Base-by-base conservation (phyloP, 2,113 vertebrate genomes). In the Platysteira castanea region DNA sequence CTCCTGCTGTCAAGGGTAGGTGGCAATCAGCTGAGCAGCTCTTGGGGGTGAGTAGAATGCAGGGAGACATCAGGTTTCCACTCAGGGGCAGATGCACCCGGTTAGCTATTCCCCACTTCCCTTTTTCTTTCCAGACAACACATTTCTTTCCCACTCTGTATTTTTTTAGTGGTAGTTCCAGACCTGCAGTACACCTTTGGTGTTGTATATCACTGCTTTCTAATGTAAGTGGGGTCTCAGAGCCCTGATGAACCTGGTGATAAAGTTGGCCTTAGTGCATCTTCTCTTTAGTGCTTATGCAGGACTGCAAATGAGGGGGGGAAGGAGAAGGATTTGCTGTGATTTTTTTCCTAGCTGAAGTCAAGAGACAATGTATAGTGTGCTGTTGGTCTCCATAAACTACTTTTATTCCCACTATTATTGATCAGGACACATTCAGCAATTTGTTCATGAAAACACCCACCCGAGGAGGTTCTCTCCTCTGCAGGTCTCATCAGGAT, bases 11-110 rank as follows among this genome's bases (percentile, higher is more conserved):
- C 84, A 67, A 50, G 54, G 78, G 47, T 41, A 80, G 84, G 87
- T 91, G 90, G 44, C 75, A 84, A 90, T 80, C 90, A 86, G 79
- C 59, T 84, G 82, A 94, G 57, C 78, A 90, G 82, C 82, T 77
- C 78, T 69, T 71, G 52, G 87, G 64, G 74, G 10, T 44, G 79
- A 86, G 75, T 41, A 88, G 56, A 60, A 84, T 1, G 6, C 1
- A 4, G 53, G 76, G 47, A 84, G 60, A 95, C 89, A 78, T 69
- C 75, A 96, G 87, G 33, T 87, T 77, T 92, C 47, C 2, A 2
- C 60, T 63, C 71, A 80, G 63, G 64, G 80, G 82, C 42, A 86
- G 73, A 64, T 30, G 24, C 42, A 86, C 60, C 76, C 60, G 49
- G 42, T 50, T 52, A 81, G 49, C 49, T 61, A 41, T 7, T 82